phyloP scores from a whole-genome alignment of 2,888 invertebrate species.

The Mythimna lalbum region DNA sequence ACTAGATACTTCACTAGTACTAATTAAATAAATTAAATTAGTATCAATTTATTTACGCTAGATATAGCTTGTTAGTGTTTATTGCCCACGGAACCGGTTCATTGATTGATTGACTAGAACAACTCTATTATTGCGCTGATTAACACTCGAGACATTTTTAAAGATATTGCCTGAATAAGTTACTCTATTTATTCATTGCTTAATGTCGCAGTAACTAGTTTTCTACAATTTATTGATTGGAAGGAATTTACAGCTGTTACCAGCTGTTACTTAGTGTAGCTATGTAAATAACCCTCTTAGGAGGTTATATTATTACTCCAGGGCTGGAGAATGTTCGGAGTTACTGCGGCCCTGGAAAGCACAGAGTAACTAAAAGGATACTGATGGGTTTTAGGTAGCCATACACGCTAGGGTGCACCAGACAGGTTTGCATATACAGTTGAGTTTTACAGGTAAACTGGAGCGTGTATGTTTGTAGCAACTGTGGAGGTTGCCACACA shows the following conservation, averaged over 20 bases:
- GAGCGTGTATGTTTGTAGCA: no score
- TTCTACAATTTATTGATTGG: conserved; percentile 15
- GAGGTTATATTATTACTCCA: no score
- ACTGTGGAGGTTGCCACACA: no score
- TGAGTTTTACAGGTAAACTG: no score
- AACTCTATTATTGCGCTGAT: conserved; percentile 10
- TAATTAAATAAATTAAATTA: neutral
- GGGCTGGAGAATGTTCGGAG: no score
- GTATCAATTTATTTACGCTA: neutral
- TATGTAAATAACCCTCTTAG: no score
- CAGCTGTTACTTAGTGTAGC: neutral
- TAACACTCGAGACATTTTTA: conserved; percentile 27
- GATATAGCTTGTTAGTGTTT: neutral
- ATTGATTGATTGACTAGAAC: conserved; percentile 25
- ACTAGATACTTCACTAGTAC: no score
- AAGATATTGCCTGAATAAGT: conserved; percentile 21
- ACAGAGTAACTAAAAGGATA: no score
- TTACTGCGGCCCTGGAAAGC: no score
- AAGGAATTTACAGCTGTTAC: conserved; percentile 11
- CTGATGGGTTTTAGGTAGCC: no score
- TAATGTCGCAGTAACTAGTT: neutral
- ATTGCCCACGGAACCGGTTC: conserved; percentile 21
- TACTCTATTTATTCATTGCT: conserved; percentile 11
- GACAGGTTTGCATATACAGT: no score
- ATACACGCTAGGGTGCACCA: no score